These are phyloP conservation scores for Sebastes fasciatus DNA, from an alignment of 2,113 vertebrate species.

Conservation along the genomic window DNA sequence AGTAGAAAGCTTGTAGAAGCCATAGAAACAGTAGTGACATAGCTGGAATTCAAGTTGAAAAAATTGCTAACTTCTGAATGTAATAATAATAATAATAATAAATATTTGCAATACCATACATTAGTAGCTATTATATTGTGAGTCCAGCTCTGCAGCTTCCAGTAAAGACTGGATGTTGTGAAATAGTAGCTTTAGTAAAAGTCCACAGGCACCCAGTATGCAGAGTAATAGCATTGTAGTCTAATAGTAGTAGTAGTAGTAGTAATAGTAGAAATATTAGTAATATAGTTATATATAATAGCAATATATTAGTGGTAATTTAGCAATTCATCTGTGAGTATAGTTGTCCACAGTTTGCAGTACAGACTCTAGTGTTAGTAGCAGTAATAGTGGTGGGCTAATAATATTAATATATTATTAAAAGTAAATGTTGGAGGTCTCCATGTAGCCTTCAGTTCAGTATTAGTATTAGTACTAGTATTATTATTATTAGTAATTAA, in stretches of 20 bases:
- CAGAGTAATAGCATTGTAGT: neutral
- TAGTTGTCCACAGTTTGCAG: neutral
- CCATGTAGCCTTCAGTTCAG: neutral
- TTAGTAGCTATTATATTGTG: neutral
- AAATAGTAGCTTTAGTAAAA: neutral
- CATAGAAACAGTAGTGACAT: too few relatives aligned
- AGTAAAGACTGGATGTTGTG: neutral
- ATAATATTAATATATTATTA: neutral
- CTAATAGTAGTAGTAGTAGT: neutral
- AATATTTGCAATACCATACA: neutral
- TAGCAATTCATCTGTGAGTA: neutral
- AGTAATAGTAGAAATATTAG: neutral
- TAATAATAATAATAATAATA: neutral
- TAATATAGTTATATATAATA: neutral
- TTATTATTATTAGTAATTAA: neutral
- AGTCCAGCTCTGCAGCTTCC: neutral
- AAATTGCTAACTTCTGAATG: neutral
- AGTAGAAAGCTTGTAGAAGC: too few relatives aligned
- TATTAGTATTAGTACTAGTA: neutral
- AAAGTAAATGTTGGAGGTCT: neutral
- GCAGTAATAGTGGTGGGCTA: neutral
- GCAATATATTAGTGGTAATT: neutral
- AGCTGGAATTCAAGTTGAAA: too few relatives aligned
- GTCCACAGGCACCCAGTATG: neutral
- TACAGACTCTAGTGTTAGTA: neutral